These are phyloP conservation scores for Lepidurus apus DNA, from an alignment of 1,140 invertebrate genomes.

Conservation along the genomic window DNA sequence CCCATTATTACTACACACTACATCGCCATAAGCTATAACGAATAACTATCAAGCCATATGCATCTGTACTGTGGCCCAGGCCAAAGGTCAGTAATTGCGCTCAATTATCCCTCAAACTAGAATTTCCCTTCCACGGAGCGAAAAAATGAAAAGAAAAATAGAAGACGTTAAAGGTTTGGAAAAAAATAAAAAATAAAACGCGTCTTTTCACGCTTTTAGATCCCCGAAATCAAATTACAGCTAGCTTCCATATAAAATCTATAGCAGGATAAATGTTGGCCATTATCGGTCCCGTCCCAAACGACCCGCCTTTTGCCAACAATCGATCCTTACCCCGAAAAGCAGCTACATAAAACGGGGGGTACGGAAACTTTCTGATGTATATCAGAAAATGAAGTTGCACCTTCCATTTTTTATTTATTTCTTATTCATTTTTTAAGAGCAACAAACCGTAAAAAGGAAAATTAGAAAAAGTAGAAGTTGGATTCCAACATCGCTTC, in stretches of 20 bases:
- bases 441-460: background rate
- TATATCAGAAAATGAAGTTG: constrained; percentile 14
- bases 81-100: constrained; percentile 21
- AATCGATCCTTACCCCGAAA: background rate
- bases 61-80: background rate
- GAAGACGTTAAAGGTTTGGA: background rate
- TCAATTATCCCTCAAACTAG: background rate
- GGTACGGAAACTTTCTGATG: background rate
- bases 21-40: constrained; percentile 11
- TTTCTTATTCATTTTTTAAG: background rate
- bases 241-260: constrained; percentile 10
- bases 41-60: constrained; percentile 10
- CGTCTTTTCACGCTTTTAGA: background rate
- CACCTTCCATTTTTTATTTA: background rate
- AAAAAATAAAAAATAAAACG: background rate
- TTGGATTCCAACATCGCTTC: no score
- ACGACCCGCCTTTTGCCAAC: constrained; percentile 20
- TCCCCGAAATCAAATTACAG: constrained; percentile 17
- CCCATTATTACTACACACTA: background rate
- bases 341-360: constrained; percentile 3
- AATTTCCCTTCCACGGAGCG: background rate
- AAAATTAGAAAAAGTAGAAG: no score
- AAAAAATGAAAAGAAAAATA: background rate
- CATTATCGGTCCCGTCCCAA: constrained; percentile 17
- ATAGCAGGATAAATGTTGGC: constrained; percentile 19